Conservation (phyloP, 2,888 invertebrate genomes). For the Nasonia oneida region DNA sequence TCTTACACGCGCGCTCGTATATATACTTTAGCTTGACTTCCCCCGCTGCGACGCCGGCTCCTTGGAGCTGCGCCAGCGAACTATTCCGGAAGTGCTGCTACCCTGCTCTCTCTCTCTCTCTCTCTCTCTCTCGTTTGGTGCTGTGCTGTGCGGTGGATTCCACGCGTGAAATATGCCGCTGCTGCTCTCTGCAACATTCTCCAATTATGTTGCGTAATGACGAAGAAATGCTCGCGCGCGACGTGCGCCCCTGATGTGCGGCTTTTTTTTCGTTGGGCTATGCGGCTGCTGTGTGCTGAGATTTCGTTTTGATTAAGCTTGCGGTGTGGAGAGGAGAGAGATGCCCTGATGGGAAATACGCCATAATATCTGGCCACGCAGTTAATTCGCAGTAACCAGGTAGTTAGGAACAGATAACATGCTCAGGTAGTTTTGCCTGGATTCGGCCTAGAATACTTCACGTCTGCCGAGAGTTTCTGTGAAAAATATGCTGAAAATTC, state of each 20-base stretch:
- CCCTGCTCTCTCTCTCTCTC: background rate
- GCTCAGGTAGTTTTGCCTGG: too few relatives aligned
- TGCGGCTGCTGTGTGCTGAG: background rate
- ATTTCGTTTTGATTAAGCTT: conserved; percentile 18
- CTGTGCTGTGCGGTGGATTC: conserved; percentile 17
- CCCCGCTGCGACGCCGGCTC: background rate
- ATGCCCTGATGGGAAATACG: too few relatives aligned
- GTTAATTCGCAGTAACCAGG: too few relatives aligned
- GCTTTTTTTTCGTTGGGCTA: conserved; percentile 29
- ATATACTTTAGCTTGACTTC: conserved; percentile 26
- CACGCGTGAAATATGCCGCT: conserved; percentile 56
- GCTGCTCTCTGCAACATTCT: conserved; percentile 34
- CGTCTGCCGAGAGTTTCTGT: too few relatives aligned
- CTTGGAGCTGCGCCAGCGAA: conserved; percentile 52
- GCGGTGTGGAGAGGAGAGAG: background rate
- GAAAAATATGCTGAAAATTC: too few relatives aligned
- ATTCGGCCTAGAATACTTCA: too few relatives aligned
- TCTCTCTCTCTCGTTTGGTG: background rate
- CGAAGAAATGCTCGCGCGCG: conserved; percentile 32
- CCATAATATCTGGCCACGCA: too few relatives aligned
- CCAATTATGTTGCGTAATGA: conserved; percentile 60
- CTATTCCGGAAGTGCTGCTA: conserved; percentile 52
- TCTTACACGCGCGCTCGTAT: background rate
- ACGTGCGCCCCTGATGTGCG: background rate
- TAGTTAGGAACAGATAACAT: too few relatives aligned